Conservation (phyloP, 2,797 vertebrate genomes). For the Oreochromis grahami region DNA sequence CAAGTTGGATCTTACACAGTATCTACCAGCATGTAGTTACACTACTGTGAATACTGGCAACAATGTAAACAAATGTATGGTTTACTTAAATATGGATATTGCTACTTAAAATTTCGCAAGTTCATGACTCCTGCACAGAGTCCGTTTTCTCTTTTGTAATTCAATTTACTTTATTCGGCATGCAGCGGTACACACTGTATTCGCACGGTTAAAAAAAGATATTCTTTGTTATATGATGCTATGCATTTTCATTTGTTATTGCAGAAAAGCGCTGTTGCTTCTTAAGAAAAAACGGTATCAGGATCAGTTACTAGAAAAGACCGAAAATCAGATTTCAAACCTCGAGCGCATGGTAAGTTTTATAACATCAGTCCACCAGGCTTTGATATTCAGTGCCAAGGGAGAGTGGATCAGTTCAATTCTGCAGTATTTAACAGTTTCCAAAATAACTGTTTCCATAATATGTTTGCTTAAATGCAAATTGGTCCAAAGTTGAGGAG, state of each 20-base stretch:
- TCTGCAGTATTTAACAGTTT: not conserved
- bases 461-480: not conserved
- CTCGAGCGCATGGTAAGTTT: constrained; percentile 86
- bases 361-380: not conserved
- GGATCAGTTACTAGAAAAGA: constrained; percentile 88
- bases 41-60: not conserved
- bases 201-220: not conserved
- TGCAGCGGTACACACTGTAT: not conserved
- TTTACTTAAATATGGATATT: not conserved
- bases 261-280: constrained; percentile 86
- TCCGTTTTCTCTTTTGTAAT: not conserved
- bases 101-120: not conserved
- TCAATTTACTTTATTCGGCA: not conserved
- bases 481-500: not conserved
- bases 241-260: not conserved
- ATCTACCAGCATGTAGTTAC: not conserved
- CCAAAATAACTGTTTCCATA: not conserved
- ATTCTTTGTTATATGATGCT: not conserved
- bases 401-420: not conserved
- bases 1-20: not conserved
- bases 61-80: not conserved
- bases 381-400: not conserved
- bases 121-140: not conserved
- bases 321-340: constrained; percentile 90
- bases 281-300: constrained; percentile 93